A percentile compares a stretch with the other conserved stretches of the same genome.
Conservation (phyloP, 2,797 vertebrate species). For the Vireo griseus region DNA sequence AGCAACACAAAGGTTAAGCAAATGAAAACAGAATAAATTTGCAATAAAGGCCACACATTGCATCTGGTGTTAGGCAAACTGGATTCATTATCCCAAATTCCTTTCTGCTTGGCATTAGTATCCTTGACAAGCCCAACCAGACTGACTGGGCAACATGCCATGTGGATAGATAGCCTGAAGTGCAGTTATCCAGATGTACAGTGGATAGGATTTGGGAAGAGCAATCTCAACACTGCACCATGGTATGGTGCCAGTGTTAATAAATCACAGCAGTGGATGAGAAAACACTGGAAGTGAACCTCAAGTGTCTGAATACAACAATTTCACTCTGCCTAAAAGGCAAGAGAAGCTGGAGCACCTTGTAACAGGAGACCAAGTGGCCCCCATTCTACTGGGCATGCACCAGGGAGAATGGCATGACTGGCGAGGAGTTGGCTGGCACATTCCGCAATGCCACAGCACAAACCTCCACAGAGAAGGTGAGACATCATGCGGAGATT, state of each 20-base stretch:
- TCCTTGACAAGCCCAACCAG: slow-evolving; percentile 19
- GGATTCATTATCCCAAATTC: slow-evolving; percentile 18
- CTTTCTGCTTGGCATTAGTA: not conserved
- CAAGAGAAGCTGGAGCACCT: not conserved
- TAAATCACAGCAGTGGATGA: not conserved
- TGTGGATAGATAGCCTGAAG: rapidly evolving
- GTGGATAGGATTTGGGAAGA: not conserved
- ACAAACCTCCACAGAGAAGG: not conserved
- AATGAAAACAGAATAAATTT: slow-evolving; percentile 41
- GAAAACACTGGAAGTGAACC: not conserved
- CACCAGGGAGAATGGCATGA: rapidly evolving
- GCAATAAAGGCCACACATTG: not conserved
- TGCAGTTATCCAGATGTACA: not conserved
- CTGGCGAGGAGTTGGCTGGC: not conserved
- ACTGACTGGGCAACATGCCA: not conserved
- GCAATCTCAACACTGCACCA: not conserved
- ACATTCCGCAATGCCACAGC: not conserved
- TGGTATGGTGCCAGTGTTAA: not conserved
- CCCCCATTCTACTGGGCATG: not conserved
- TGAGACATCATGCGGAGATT: rapidly evolving
- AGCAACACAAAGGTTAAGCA: slow-evolving; percentile 42
- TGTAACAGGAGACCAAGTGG: not conserved
- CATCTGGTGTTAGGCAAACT: not conserved
- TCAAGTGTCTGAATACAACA: not conserved
- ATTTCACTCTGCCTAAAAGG: not conserved